A percentile compares a stretch with the other conserved stretches of the same genome.
These are phyloP conservation scores for Sturnus vulgaris DNA, from an alignment of 2,113 vertebrate species.

Conservation along the genomic window DNA sequence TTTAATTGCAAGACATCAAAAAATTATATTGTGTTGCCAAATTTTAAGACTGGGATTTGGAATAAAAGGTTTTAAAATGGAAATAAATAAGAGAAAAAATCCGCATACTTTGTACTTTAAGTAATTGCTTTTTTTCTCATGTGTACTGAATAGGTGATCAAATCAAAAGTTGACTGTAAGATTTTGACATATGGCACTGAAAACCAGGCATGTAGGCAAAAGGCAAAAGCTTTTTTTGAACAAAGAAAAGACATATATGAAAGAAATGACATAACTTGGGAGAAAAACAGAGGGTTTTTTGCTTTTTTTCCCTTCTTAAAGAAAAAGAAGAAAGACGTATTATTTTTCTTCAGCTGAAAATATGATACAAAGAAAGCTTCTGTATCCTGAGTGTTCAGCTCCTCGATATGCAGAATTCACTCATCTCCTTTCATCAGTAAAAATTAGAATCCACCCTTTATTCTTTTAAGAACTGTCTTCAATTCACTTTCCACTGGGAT, in stretches of 20 bases:
- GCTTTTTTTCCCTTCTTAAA: not conserved
- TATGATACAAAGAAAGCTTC: not conserved
- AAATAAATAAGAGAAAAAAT: not conserved
- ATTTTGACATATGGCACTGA: not conserved
- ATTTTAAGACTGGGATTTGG: slow-evolving; percentile 23
- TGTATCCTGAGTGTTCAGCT: not conserved
- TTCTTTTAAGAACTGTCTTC: not conserved
- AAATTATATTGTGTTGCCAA: not conserved
- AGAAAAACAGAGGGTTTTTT: not conserved
- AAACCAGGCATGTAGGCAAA: not conserved
- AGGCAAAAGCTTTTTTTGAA: not conserved
- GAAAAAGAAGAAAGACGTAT: not conserved
- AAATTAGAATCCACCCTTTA: not conserved
- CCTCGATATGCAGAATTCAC: not conserved
- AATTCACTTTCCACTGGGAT: not conserved
- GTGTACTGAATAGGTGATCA: slow-evolving; percentile 24
- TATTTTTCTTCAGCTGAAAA: not conserved
- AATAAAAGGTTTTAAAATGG: slow-evolving; percentile 1
- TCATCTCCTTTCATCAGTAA: not conserved
- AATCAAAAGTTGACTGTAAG: slow-evolving; percentile 23
- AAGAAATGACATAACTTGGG: not conserved
- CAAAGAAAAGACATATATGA: not conserved
- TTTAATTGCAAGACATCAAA: slow-evolving; percentile 70
- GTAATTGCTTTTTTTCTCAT: not conserved
- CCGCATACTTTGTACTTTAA: not conserved